Evolutionary conservation across 53 echinoderm and acorn worm genomes (phyloP).

Genomic region (Stichopus horrens): DNA sequence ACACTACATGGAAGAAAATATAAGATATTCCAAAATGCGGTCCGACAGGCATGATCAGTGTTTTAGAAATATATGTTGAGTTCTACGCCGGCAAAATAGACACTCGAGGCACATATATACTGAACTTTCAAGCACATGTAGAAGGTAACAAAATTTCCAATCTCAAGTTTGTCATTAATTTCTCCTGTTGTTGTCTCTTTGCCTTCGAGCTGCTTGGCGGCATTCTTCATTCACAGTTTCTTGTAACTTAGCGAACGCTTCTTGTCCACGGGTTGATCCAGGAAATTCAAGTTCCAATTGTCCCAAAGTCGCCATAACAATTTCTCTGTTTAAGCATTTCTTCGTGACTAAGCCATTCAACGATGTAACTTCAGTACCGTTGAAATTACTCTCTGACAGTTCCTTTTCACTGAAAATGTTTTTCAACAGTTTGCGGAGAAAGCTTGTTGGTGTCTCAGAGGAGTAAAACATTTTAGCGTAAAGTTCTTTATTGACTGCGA

Average conservation of each 20-base stretch:
- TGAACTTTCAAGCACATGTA: too few relatives aligned
- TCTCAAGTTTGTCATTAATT: not conserved
- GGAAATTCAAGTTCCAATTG: constrained; percentile 18
- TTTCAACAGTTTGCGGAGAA: not conserved
- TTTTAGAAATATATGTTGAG: too few relatives aligned
- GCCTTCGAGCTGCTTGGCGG: not conserved
- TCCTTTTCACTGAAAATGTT: not conserved
- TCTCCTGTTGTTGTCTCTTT: not conserved
- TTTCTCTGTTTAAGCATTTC: not conserved
- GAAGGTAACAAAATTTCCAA: too few relatives aligned
- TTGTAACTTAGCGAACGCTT: not conserved
- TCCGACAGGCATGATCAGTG: too few relatives aligned
- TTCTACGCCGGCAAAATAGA: too few relatives aligned
- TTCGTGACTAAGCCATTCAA: not conserved
- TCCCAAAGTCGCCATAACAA: not conserved
- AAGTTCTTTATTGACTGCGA: not conserved
- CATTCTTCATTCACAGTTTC: not conserved
- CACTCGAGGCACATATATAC: too few relatives aligned
- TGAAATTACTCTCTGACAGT: not conserved
- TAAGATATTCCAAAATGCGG: too few relatives aligned
- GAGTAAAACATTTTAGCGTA: not conserved
- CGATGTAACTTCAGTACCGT: not conserved
- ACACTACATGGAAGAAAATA: too few relatives aligned
- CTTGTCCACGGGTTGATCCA: not conserved
- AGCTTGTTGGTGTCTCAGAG: constrained; percentile 3